phyloP scores from a whole-genome alignment of 2,888 invertebrate genomes.

The Latrodectus hesperus region DNA sequence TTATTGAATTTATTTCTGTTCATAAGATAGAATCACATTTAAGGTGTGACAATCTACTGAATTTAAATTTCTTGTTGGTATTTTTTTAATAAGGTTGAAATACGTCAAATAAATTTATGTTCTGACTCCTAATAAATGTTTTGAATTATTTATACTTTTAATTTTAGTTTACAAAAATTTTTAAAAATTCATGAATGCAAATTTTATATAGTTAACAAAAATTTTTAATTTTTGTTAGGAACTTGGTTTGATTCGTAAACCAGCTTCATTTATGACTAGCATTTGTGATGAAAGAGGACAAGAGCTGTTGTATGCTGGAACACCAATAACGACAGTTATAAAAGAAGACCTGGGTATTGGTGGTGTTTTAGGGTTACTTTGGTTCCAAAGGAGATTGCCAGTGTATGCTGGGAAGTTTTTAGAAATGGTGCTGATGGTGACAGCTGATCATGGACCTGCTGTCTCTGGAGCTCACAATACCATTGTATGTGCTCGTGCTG shows the following conservation, averaged over 20 bases:
- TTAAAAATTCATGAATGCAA: background rate
- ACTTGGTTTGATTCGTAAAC: slow-evolving; percentile 97
- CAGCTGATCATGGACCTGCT: slow-evolving; percentile 96
- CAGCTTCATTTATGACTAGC: slow-evolving; percentile 99
- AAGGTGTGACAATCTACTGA: too few species aligned
- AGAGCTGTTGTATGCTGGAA: slow-evolving; percentile 96
- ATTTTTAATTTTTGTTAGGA: slow-evolving; percentile 79
- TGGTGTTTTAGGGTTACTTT: slow-evolving; percentile 95
- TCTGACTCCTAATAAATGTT: too few species aligned
- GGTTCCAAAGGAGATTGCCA: slow-evolving; percentile 98
- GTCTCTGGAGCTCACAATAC: slow-evolving; percentile 99
- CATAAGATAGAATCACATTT: too few species aligned
- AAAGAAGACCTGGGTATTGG: slow-evolving; percentile 97
- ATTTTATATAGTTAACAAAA: background rate
- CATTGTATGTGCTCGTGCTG: slow-evolving; percentile 96
- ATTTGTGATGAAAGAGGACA: slow-evolving; percentile 99
- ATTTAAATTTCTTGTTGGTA: too few species aligned
- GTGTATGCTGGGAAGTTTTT: slow-evolving; percentile 96
- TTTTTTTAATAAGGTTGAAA: too few species aligned
- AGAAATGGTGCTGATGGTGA: slow-evolving; percentile 99
- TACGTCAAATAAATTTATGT: too few species aligned
- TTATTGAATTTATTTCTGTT: too few species aligned
- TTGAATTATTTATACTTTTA: too few species aligned
- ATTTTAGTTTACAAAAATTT: too few species aligned
- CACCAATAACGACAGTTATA: slow-evolving; percentile 85